These are phyloP conservation scores for Anguilla japonica DNA, from an alignment of 2,113 vertebrate species.

Conservation along the genomic window DNA sequence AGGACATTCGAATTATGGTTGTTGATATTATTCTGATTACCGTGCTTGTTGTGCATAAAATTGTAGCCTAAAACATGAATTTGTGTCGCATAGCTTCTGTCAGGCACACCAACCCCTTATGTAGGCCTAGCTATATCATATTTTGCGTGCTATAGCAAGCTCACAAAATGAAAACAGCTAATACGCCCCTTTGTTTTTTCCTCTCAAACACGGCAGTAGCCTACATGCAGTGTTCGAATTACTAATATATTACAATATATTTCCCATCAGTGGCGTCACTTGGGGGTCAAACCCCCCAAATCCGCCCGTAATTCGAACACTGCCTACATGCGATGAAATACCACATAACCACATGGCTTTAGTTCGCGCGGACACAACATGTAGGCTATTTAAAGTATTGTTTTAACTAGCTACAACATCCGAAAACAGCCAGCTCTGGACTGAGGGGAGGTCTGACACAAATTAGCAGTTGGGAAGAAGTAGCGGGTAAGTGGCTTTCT, in stretches of 20 bases:
- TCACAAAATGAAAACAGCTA: neutral
- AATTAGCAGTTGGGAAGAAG: slow-evolving; percentile 26
- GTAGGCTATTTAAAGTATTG: neutral
- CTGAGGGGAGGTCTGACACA: slow-evolving; percentile 15
- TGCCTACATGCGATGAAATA: neutral
- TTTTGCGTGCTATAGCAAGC: neutral
- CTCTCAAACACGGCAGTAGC: slow-evolving; percentile 12
- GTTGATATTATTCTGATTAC: neutral
- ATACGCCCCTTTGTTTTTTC: slow-evolving; percentile 24
- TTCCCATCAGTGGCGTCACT: too few species aligned
- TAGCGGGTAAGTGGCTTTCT: slow-evolving; percentile 11
- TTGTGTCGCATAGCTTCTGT: neutral
- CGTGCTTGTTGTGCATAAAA: neutral
- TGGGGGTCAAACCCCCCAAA: too few species aligned
- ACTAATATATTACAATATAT: too few species aligned
- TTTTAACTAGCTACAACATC: neutral
- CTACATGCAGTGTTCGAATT: too few species aligned
- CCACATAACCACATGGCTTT: neutral
- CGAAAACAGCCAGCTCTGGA: slow-evolving; percentile 13
- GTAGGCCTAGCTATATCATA: neutral
- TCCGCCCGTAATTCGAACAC: too few species aligned
- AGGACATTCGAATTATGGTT: neutral
- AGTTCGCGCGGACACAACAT: slow-evolving; percentile 8
- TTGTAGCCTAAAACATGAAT: neutral
- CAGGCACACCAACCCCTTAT: neutral